These are phyloP conservation scores for Diplolepis rosae DNA, from an alignment of 2,888 invertebrate genomes.

Conservation along the genomic window DNA sequence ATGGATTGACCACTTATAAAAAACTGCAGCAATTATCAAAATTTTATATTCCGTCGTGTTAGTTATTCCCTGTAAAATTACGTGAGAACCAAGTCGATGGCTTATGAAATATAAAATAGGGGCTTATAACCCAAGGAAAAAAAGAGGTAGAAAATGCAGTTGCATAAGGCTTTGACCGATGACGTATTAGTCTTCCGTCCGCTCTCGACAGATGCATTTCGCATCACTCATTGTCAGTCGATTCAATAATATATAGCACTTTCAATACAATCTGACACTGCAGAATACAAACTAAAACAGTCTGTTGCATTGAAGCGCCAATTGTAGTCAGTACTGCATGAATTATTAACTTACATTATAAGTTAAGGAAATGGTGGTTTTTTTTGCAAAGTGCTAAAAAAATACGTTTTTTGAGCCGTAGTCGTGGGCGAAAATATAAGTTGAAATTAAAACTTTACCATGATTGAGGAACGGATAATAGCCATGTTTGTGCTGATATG, in stretches of 20 bases:
- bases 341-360: constrained; percentile 39
- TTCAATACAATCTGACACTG: too few relatives aligned
- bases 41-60: not conserved
- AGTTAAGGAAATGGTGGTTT: constrained; percentile 44
- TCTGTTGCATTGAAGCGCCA: constrained; percentile 25
- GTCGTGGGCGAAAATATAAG: too few relatives aligned
- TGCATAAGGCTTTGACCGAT: not conserved
- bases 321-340: constrained; percentile 23
- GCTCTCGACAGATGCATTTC: not conserved
- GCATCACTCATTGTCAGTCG: not conserved
- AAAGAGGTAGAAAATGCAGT: not conserved
- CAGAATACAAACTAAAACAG: constrained; percentile 20
- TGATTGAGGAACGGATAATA: too few relatives aligned
- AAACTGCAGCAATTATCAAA: too few relatives aligned
- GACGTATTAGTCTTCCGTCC: not conserved
- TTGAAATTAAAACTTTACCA: too few relatives aligned
- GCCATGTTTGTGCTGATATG: too few relatives aligned
- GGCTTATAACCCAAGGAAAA: not conserved
- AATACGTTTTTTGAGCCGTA: too few relatives aligned
- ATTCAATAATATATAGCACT: too few relatives aligned
- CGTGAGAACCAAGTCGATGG: not conserved
- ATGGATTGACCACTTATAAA: too few relatives aligned
- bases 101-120: not conserved
- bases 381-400: constrained; percentile 52
- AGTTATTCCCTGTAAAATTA: not conserved